A percentile compares a stretch with the other conserved stretches of the same genome.
phyloP scores from a whole-genome alignment of 2,797 vertebrate species.

The Sarcophilus harrisii region DNA sequence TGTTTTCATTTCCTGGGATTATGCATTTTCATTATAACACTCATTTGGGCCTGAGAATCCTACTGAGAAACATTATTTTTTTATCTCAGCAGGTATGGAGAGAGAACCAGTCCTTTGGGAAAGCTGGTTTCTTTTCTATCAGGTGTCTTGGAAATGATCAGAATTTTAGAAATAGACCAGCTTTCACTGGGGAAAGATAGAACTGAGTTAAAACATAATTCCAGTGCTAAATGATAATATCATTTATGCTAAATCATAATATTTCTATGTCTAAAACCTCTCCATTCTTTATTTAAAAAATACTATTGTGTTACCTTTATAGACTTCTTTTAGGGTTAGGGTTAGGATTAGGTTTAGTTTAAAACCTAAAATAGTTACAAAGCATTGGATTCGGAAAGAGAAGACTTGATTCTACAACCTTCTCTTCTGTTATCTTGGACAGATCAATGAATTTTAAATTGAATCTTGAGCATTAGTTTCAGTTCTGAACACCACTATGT shows the following conservation, averaged over 20 bases:
- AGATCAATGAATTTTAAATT: not conserved
- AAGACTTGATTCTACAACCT: not conserved
- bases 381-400: not conserved
- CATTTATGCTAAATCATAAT: not conserved
- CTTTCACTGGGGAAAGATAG: not conserved
- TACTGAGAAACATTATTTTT: constrained; percentile 48
- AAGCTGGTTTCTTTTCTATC: constrained; percentile 24
- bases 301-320: not conserved
- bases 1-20: constrained; percentile 3
- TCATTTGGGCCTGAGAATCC: constrained; percentile 47
- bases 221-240: not conserved
- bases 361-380: not conserved
- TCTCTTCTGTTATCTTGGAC: not conserved
- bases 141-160: constrained; percentile 16
- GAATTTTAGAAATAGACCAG: not conserved
- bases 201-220: constrained; percentile 30
- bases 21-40: constrained; percentile 30
- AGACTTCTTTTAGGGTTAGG: not conserved
- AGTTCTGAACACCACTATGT: not conserved
- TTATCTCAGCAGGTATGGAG: constrained; percentile 37
- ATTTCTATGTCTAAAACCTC: not conserved
- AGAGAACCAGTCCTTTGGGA: not conserved
- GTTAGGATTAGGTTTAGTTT: too few species aligned
- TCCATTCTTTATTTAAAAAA: constrained; percentile 28
- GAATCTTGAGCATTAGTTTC: not conserved